Evolutionary conservation across 2,797 vertebrate species (phyloP), one percentile per base, ranked within the genome.

Genomic region (Halcyon smyrnensis): DNA sequence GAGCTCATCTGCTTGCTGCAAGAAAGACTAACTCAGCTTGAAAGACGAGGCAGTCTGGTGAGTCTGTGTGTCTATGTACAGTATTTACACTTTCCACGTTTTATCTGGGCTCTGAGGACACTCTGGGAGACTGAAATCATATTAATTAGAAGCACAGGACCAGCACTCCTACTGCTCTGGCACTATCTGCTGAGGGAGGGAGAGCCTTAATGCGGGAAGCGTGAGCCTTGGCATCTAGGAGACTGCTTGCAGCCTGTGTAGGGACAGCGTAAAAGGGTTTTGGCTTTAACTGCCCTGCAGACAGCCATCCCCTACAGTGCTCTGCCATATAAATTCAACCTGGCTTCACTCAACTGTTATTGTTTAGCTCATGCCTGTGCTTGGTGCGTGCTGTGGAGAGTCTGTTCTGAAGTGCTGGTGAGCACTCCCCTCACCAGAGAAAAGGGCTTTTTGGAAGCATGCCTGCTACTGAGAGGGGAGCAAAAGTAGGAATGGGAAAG

Each of bases 71-170:
- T 71, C 79, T 94, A 73, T 81, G 76, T 91, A 90, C 77, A 82
- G 85, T 91, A 95, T 96, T 96, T 96, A 96, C 80, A 95, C 87
- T 93, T 97, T 81, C 70, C 69, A 91, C 87, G 48, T 91, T 95
- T 95, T 76, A 79, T 95, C 70, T 78, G 73, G 59, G 87, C 93
- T 96, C 93, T 69, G 63, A 93, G 87, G 74, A 94, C 39, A 79
- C 65, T 88, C 69, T 36, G 34, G 70, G 80, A 95, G 69, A 86
- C 79, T 13, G 15, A 84, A 95, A 88, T 93, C 48, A 34, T 82
- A 90, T 88, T 96, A 96, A 96, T 95, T 94, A 94, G 65, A 93
- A 93, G 81, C 87, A 78, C 37, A 91, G 63, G 67, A 88, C 56
- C 74, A 82, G 73, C 39, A 71, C 67, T 95, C 54, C 87, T 84